These are phyloP conservation scores for Orchesellides sinensis DNA, from an alignment of 2,888 invertebrate species.

Conservation along the genomic window DNA sequence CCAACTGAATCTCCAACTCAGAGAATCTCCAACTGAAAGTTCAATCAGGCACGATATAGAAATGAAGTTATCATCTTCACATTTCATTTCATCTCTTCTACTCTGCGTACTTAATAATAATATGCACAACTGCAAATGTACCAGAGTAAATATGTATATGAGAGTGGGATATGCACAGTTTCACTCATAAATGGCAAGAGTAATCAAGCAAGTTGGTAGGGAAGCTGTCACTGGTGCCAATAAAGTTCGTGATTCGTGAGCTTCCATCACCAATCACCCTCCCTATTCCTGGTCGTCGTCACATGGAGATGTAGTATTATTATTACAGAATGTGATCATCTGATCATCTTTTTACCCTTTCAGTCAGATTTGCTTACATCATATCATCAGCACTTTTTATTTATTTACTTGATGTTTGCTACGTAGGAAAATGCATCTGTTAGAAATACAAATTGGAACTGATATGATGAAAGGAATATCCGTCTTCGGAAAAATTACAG, in stretches of 20 bases:
- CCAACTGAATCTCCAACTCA: too few relatives aligned
- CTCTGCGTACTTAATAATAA: conserved; percentile 41
- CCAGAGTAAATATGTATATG: conserved; percentile 19
- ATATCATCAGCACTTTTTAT: background rate
- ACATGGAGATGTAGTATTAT: conserved; percentile 27
- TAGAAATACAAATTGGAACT: background rate
- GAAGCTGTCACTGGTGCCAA: conserved; percentile 66
- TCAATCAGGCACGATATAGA: conserved; percentile 44
- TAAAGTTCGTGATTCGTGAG: conserved; percentile 66
- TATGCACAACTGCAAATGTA: conserved; percentile 38
- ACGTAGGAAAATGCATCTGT: background rate
- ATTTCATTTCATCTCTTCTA: conserved; percentile 55
- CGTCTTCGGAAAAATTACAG: too few relatives aligned
- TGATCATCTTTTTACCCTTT: too few relatives aligned
- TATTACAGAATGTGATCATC: too few relatives aligned
- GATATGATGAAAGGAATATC: background rate
- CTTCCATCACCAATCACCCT: conserved; percentile 64
- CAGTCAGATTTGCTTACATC: background rate
- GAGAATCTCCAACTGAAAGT: conserved; percentile 8
- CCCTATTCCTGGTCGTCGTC: conserved; percentile 40
- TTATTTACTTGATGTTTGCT: background rate
- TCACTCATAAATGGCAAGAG: conserved; percentile 60
- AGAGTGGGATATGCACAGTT: conserved; percentile 7
- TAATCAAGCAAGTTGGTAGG: conserved; percentile 65
- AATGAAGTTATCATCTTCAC: conserved; percentile 60